Evolutionary conservation across 2,797 vertebrate species (phyloP).

Genomic region (Paguma larvata): DNA sequence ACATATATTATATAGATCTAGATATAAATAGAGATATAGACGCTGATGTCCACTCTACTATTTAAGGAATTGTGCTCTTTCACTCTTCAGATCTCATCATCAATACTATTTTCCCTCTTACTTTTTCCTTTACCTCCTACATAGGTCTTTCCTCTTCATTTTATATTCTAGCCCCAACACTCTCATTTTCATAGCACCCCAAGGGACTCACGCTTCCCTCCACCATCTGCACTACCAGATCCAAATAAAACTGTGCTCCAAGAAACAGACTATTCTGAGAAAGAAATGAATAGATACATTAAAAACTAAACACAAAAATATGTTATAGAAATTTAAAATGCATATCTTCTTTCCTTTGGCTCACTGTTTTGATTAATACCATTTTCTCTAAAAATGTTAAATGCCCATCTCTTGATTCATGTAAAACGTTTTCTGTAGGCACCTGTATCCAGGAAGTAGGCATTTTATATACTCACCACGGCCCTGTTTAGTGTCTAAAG

Average conservation of each 20-base stretch:
- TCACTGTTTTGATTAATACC: conserved; percentile 46
- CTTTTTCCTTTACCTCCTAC: neutral
- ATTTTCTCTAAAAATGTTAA: conserved; percentile 60
- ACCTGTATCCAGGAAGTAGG: neutral
- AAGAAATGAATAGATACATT: conserved; percentile 65
- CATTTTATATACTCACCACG: conserved; percentile 54
- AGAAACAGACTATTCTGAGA: conserved; percentile 67
- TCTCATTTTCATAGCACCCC: conserved; percentile 64
- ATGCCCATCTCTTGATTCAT: conserved; percentile 48
- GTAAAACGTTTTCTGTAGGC: conserved; percentile 32
- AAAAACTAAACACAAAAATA: conserved; percentile 62
- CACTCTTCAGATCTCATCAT: neutral
- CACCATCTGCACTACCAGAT: conserved; percentile 75
- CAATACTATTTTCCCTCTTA: neutral
- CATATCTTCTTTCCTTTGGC: neutral
- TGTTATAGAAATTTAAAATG: conserved; percentile 41
- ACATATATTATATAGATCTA: neutral
- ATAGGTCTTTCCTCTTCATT: conserved; percentile 47
- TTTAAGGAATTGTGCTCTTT: neutral
- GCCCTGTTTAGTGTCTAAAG: conserved; percentile 23
- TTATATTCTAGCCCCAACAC: conserved; percentile 58
- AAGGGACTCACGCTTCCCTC: conserved; percentile 70
- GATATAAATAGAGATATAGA: neutral
- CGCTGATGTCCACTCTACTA: neutral
- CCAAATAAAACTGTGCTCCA: conserved; percentile 71